phyloP scores from a whole-genome alignment of 2,888 invertebrate species.

The Trimorus sp. region DNA sequence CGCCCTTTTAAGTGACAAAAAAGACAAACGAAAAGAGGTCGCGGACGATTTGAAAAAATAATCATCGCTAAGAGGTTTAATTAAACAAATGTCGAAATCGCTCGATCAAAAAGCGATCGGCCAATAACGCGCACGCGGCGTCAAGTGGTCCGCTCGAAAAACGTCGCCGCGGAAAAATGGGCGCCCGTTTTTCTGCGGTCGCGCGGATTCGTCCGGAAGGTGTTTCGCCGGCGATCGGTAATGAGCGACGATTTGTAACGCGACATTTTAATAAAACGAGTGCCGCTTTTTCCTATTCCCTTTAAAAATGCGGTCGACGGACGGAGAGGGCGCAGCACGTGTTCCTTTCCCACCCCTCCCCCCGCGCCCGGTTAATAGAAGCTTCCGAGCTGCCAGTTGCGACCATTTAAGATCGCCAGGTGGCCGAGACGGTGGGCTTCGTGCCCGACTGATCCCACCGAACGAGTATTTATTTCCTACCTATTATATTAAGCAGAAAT shows the following conservation, averaged over 20 bases:
- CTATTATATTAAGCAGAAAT: conserved; percentile 55
- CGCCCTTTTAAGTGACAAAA: not conserved
- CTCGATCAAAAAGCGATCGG: too few species aligned
- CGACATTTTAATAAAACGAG: conserved; percentile 43
- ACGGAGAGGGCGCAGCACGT: conserved; percentile 49
- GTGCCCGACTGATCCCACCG: conserved; percentile 63
- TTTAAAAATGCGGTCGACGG: conserved; percentile 38
- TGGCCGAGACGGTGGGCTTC: conserved; percentile 63
- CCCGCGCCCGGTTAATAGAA: conserved; percentile 39
- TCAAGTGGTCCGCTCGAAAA: too few species aligned
- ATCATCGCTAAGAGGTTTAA: conserved; percentile 4
- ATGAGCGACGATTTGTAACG: conserved; percentile 17
- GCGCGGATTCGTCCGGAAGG: too few species aligned
- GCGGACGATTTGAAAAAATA: not conserved
- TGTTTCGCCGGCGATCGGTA: not conserved
- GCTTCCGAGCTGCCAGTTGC: conserved; percentile 58
- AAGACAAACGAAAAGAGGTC: not conserved
- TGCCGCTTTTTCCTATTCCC: conserved; percentile 36
- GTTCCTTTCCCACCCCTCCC: conserved; percentile 46
- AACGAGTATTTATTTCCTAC: conserved; percentile 66
- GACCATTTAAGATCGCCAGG: conserved; percentile 65
- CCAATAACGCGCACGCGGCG: too few species aligned
- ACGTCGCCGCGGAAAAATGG: too few species aligned
- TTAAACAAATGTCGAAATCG: conserved; percentile 24
- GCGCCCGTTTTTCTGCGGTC: too few species aligned